Evolutionary conservation across 2,888 invertebrate genomes (phyloP), one percentile per base, ranked within the genome.

Genomic region (Camptogramma bilineatum): DNA sequence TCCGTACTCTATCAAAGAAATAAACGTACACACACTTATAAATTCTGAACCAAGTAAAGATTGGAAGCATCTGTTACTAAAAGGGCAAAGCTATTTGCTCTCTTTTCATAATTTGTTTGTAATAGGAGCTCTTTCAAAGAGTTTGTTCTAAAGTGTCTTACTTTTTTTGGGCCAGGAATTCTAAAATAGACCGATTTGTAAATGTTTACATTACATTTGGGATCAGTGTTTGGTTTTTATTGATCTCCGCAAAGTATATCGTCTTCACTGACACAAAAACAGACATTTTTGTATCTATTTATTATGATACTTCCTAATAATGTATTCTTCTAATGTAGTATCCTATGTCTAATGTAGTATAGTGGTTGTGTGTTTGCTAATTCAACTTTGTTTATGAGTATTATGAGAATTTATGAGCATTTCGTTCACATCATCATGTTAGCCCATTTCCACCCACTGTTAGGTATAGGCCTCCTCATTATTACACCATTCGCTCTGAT

Each of bases 11-110:
- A 8, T 66, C 50, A 66, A 62, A 63, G 47, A 68, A 69, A 74
- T 73, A 72, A 74, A 72, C 73, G 17, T 34, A 19, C 19, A 18
- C 52, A 52, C 28, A 9, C 48, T n/a, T n/a, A n/a, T 31, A 5
- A 16, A 44, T 10, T 57, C 18, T 50, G 5, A 13, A 13, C 8
- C 2, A 39, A 39, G n/a, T 13, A 28, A n/a, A n/a, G n/a, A n/a
- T n/a, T n/a, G n/a, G n/a, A n/a, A n/a, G n/a, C n/a, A n/a, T n/a
- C 21, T 28, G 28, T 5, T 28, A 28, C 7, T 28, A 28, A 21
- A 21, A 21, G 21, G 21, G 21, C 21, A n/a, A n/a, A n/a, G n/a
- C 21, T 28, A 28, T 28, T 28, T 28, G 28, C 28, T 28, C 28
- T 28, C 28, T 28, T 1, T 2, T 28, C 28, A 28, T 28, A 28